phyloP scores from a whole-genome alignment of 2,888 invertebrate species.

The Diabrotica balteata region DNA sequence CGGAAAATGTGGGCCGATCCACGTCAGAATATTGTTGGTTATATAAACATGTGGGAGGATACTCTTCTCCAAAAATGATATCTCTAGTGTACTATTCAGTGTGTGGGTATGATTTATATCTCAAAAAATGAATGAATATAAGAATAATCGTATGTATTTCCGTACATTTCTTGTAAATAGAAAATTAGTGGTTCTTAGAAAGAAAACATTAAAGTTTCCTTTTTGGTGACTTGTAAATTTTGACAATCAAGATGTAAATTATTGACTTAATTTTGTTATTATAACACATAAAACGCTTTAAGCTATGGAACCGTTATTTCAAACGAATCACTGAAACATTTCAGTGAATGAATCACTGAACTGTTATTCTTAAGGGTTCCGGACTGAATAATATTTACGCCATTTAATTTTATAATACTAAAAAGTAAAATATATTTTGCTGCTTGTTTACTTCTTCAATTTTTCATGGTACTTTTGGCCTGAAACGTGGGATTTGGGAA shows the following conservation, averaged over 20 bases:
- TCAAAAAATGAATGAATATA: background rate
- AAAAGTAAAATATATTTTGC: background rate
- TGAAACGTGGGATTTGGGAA: conserved; percentile 26
- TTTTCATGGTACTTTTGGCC: conserved; percentile 26
- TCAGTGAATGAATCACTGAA: too few relatives aligned
- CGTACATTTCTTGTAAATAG: conserved; percentile 16
- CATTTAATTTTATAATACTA: too few relatives aligned
- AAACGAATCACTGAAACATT: too few relatives aligned
- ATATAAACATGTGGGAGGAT: background rate
- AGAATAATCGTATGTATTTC: conserved; percentile 1
- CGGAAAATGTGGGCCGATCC: background rate
- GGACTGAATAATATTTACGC: too few relatives aligned
- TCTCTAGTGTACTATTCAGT: background rate
- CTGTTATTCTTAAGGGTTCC: too few relatives aligned
- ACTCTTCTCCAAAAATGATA: background rate
- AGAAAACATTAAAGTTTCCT: too few relatives aligned
- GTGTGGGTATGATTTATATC: conserved; percentile 1
- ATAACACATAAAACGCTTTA: too few relatives aligned
- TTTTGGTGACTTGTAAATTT: too few relatives aligned
- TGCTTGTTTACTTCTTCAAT: conserved; percentile 9
- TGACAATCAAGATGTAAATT: too few relatives aligned
- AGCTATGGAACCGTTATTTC: too few relatives aligned
- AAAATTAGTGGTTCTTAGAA: background rate
- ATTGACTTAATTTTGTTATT: too few relatives aligned
- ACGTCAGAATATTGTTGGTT: too few relatives aligned